These are phyloP conservation scores for Menura novaehollandiae DNA, from an alignment of 2,113 vertebrate species.

Conservation along the genomic window DNA sequence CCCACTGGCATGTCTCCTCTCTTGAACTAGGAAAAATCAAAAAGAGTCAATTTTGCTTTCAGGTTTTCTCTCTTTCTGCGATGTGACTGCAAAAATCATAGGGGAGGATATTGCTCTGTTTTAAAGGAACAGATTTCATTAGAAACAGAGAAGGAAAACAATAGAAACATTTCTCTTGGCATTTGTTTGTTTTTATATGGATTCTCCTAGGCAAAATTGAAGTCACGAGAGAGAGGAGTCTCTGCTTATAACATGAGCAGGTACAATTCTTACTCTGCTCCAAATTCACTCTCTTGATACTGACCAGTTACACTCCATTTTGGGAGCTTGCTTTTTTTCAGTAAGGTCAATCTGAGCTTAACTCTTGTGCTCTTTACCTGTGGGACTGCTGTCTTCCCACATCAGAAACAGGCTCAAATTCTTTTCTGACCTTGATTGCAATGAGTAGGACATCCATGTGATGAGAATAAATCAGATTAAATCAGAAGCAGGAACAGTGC, in stretches of 20 bases:
- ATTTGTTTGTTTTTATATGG: constrained; percentile 53
- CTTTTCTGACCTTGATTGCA: constrained; percentile 25
- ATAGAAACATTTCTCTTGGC: constrained; percentile 41
- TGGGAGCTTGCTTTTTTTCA: background rate
- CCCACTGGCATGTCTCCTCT: constrained; percentile 17
- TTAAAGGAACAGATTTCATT: constrained; percentile 59
- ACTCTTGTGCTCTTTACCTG: background rate
- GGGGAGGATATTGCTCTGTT: constrained; percentile 53
- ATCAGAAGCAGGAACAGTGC: background rate
- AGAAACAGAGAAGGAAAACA: constrained; percentile 49
- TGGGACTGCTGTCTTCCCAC: background rate
- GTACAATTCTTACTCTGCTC: background rate
- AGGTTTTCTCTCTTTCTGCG: constrained; percentile 22
- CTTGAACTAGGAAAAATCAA: constrained; percentile 50
- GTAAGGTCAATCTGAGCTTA: background rate
- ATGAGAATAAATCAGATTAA: constrained; percentile 5
- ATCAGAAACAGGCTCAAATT: constrained; percentile 10
- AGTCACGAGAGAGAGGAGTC: background rate
- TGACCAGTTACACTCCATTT: background rate
- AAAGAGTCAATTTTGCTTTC: constrained; percentile 53
- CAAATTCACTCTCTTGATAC: background rate
- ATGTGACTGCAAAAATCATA: constrained; percentile 59
- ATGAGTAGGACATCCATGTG: background rate
- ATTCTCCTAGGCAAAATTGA: constrained; percentile 35
- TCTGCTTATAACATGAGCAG: background rate